These are phyloP conservation scores for Cebus imitator DNA, from an alignment of 2,113 vertebrate genomes.

Conservation along the genomic window DNA sequence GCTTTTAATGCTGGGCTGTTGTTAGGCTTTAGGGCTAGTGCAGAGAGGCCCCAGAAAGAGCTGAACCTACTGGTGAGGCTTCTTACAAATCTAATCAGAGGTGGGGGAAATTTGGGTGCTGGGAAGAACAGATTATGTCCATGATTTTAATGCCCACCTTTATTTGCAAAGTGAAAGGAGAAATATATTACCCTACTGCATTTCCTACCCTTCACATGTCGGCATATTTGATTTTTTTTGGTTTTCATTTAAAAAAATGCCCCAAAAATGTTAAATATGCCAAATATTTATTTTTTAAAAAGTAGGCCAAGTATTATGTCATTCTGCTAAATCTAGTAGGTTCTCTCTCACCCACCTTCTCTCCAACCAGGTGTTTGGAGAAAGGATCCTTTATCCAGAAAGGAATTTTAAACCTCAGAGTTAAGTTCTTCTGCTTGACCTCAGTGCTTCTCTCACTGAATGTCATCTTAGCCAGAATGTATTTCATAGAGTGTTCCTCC, in stretches of 20 bases:
- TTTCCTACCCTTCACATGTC: neutral
- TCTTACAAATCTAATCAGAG: neutral
- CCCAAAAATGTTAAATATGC: neutral
- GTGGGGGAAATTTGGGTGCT: neutral
- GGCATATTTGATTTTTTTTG: neutral
- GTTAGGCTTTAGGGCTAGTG: neutral
- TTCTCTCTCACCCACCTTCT: neutral
- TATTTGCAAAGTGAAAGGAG: neutral
- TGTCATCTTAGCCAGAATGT: neutral
- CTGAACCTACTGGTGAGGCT: fast-evolving
- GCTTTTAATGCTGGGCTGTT: neutral
- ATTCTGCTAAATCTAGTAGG: neutral
- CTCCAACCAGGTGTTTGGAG: neutral
- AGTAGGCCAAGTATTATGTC: neutral
- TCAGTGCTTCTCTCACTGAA: neutral
- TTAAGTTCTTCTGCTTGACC: neutral
- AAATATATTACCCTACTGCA: neutral
- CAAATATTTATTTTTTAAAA: neutral
- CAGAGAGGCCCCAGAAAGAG: neutral
- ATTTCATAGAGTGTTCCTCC: too few relatives aligned
- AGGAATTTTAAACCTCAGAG: neutral
- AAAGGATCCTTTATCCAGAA: neutral
- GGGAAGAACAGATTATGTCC: neutral
- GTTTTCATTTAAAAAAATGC: neutral
- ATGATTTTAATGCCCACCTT: neutral